Conservation (phyloP, 2,113 vertebrate genomes). For the Xenopus borealis region DNA sequence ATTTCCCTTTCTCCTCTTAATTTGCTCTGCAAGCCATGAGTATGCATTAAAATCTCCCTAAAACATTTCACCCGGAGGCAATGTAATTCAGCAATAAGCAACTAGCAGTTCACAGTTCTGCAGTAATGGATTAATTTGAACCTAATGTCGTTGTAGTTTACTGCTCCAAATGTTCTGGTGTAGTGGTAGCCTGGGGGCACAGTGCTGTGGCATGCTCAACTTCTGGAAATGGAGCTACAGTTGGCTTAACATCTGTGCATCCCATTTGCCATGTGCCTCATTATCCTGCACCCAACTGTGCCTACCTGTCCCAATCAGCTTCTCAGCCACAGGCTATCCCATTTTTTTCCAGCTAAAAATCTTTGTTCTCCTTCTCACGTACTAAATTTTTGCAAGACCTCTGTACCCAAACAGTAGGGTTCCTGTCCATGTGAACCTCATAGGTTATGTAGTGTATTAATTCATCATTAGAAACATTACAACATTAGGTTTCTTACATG, state of each 20-base stretch:
- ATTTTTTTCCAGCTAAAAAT: constrained; percentile 71
- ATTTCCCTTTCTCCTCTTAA: constrained; percentile 84
- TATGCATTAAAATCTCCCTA: constrained; percentile 83
- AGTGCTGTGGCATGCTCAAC: constrained; percentile 70
- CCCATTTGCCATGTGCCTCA: constrained; percentile 82
- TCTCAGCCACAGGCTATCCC: constrained; percentile 80
- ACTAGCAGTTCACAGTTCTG: constrained; percentile 80
- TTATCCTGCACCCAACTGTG: constrained; percentile 75
- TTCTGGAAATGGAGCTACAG: constrained; percentile 75
- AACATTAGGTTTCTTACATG: constrained; percentile 70
- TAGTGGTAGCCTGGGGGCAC: constrained; percentile 77
- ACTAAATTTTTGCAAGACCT: constrained; percentile 81
- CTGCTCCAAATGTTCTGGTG: constrained; percentile 82
- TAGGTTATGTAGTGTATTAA: constrained; percentile 66
- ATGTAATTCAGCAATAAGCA: constrained; percentile 84
- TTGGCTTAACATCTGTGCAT: constrained; percentile 88
- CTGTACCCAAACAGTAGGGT: constrained; percentile 72
- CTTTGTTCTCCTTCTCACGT: constrained; percentile 85
- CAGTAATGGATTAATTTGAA: constrained; percentile 86
- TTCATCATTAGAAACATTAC: constrained; percentile 70
- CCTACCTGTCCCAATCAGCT: constrained; percentile 78
- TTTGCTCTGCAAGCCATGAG: constrained; percentile 81
- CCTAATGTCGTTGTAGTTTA: constrained; percentile 81
- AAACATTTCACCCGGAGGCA: constrained; percentile 76
- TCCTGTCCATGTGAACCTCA: constrained; percentile 64